Conservation (phyloP, 2,797 vertebrate genomes). For the Phrynocephalus guinanensis region DNA sequence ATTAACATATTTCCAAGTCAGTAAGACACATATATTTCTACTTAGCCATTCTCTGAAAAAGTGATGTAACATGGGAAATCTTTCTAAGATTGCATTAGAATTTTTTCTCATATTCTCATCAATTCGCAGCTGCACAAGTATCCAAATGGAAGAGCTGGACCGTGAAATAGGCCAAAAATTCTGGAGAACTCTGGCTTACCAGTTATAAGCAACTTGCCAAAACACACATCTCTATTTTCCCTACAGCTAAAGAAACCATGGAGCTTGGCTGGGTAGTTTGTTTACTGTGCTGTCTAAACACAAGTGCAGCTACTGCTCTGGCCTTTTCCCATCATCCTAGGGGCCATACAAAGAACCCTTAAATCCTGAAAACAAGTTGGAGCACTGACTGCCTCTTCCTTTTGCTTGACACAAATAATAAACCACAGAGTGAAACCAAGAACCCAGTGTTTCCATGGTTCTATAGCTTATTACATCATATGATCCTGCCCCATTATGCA, state of each 20-base stretch:
- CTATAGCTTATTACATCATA: not conserved
- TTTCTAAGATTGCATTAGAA: not conserved
- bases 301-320: not conserved
- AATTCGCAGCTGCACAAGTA: too few relatives aligned
- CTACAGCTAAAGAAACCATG: too few relatives aligned
- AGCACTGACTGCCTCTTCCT: too few relatives aligned
- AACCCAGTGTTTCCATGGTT: not conserved
- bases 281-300: not conserved
- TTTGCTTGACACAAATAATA: not conserved
- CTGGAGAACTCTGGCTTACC: too few relatives aligned
- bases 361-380: not conserved
- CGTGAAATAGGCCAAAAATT: too few relatives aligned
- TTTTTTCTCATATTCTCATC: not conserved
- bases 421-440: not conserved
- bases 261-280: too few relatives aligned
- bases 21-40: not conserved
- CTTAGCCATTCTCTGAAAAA: not conserved
- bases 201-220: too few relatives aligned
- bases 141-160: too few relatives aligned
- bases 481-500: too few relatives aligned
- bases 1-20: not conserved
- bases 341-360: not conserved
- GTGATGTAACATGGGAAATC: not conserved
- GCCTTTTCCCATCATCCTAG: not conserved
- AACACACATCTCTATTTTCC: too few relatives aligned